These are phyloP conservation scores for Zosterops lateralis DNA, from an alignment of 2,113 vertebrate genomes.

Conservation along the genomic window DNA sequence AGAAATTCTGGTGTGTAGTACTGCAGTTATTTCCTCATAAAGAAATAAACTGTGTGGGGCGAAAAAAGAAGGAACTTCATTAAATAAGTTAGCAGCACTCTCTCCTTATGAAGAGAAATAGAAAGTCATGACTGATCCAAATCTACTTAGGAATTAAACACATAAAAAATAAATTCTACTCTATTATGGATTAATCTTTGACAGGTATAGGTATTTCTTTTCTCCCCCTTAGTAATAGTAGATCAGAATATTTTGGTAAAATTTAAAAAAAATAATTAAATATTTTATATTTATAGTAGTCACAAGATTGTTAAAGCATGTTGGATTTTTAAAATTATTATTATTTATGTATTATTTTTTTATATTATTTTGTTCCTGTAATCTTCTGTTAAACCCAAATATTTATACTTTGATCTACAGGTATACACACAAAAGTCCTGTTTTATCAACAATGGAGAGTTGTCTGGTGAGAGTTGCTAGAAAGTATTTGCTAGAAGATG, in stretches of 20 bases:
- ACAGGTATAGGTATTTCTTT: neutral
- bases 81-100: neutral
- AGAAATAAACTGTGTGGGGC: neutral
- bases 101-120: neutral
- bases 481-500: neutral
- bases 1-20: neutral
- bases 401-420: neutral
- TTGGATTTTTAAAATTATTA: rapidly evolving
- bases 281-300: neutral
- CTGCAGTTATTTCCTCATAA: neutral
- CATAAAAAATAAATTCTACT: neutral
- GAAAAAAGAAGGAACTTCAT: neutral
- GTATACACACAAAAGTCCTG: neutral
- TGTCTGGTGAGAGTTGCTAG: neutral
- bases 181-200: neutral
- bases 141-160: neutral
- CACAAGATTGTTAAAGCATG: neutral
- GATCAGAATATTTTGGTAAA: neutral
- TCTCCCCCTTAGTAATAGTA: neutral
- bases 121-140: neutral
- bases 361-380: too few species aligned
- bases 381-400: neutral
- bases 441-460: neutral
- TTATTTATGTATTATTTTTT: neutral
- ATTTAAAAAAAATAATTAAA: neutral